Evolutionary conservation across 2,113 vertebrate genomes (phyloP).

Genomic region (Atrichornis clamosus): DNA sequence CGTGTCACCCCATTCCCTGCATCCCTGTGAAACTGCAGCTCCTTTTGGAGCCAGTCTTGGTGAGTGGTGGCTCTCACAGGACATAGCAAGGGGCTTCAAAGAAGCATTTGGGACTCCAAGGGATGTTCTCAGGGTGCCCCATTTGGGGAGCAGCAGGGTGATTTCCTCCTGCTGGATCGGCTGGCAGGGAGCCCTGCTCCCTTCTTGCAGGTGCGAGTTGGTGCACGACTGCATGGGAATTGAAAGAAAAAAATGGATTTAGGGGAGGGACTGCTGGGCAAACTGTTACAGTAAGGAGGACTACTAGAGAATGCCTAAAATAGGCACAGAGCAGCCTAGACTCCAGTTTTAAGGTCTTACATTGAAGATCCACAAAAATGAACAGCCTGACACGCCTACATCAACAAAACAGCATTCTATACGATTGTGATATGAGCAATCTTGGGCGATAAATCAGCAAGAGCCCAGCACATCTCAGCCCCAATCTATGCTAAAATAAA

Average conservation of each 20-base stretch:
- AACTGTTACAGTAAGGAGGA: background rate
- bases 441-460: background rate
- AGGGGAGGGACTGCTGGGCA: background rate
- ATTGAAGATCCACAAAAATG: slow-evolving; percentile 24
- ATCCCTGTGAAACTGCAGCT: background rate
- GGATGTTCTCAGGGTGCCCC: background rate
- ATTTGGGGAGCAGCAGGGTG: background rate
- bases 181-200: background rate
- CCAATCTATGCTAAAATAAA: background rate
- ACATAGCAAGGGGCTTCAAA: background rate
- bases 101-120: background rate
- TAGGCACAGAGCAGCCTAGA: background rate
- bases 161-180: background rate
- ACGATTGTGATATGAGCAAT: background rate
- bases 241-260: background rate
- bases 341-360: slow-evolving; percentile 32
- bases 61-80: background rate
- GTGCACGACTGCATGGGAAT: background rate
- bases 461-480: background rate
- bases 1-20: background rate
- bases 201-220: background rate
- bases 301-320: slow-evolving; percentile 17
- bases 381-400: slow-evolving; percentile 46
- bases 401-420: slow-evolving; percentile 4
- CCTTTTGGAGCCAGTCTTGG: background rate